phyloP scores from a whole-genome alignment of 1,140 invertebrate genomes.

The Oncopeltus fasciatus region DNA sequence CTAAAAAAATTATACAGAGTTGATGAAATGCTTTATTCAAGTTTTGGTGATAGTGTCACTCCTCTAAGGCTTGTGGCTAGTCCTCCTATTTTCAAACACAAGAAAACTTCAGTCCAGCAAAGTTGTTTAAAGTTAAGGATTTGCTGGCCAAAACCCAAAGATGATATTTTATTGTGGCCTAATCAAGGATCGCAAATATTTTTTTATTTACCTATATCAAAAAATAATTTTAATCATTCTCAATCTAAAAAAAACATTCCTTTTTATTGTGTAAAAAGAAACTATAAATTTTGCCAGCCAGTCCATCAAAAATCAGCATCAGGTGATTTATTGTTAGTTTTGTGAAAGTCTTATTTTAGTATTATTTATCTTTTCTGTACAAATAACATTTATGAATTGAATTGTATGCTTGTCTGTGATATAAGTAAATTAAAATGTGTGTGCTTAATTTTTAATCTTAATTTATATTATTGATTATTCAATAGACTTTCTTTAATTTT shows the following conservation, averaged over 20 bases:
- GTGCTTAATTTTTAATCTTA: too few relatives aligned
- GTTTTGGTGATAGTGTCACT: slow-evolving; percentile 19
- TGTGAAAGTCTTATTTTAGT: too few relatives aligned
- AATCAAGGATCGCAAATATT: too few relatives aligned
- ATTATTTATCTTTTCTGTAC: too few relatives aligned
- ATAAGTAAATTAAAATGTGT: too few relatives aligned
- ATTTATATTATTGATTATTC: too few relatives aligned
- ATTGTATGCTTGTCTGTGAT: too few relatives aligned
- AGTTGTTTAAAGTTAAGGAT: not conserved
- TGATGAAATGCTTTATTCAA: slow-evolving; percentile 18
- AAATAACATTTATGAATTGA: too few relatives aligned
- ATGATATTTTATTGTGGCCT: not conserved
- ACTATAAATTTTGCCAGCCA: not conserved
- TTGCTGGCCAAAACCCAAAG: not conserved
- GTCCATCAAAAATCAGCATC: not conserved
- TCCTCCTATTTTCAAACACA: not conserved
- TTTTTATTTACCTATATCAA: too few relatives aligned
- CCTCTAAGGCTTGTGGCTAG: slow-evolving; percentile 12
- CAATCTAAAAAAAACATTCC: not conserved
- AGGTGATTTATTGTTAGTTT: slow-evolving; percentile 6
- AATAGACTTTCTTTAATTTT: too few relatives aligned
- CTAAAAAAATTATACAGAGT: slow-evolving; percentile 14
- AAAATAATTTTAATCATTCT: too few relatives aligned
- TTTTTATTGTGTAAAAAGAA: slow-evolving; percentile 1
- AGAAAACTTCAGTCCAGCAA: not conserved